phyloP scores from a whole-genome alignment of 2,797 vertebrate genomes.

The Xiphorhynchus erythropygius region DNA sequence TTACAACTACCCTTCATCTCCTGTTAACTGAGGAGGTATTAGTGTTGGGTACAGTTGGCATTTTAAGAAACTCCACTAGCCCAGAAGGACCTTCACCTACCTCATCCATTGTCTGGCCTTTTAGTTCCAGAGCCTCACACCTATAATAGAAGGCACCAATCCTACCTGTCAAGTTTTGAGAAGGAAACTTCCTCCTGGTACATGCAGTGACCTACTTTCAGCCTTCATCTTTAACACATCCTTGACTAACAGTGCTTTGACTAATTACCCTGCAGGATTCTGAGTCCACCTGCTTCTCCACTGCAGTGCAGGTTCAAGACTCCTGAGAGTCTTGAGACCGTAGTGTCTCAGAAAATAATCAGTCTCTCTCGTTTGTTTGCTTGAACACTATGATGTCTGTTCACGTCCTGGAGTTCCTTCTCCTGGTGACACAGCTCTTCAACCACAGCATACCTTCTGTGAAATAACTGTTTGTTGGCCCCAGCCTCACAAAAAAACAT shows the following conservation, averaged over 20 bases:
- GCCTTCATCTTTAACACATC: neutral
- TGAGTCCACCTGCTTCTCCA: neutral
- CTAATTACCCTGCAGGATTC: neutral
- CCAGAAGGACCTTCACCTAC: neutral
- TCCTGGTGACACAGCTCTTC: neutral
- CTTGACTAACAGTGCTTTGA: neutral
- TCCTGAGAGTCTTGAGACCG: neutral
- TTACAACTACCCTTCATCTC: neutral
- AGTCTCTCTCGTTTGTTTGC: neutral
- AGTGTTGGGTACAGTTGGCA: neutral
- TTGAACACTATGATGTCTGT: neutral
- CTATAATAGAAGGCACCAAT: neutral
- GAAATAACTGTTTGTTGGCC: neutral
- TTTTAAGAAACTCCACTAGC: neutral
- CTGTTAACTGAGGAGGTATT: neutral
- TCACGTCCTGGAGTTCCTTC: neutral
- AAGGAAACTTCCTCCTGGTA: neutral
- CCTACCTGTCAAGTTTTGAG: neutral
- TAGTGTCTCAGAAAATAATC: neutral
- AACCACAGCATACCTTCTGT: neutral
- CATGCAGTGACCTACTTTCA: neutral
- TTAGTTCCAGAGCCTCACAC: neutral
- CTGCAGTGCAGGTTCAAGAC: neutral
- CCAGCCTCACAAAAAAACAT: neutral
- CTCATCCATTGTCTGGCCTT: neutral